Evolutionary conservation across 2,113 vertebrate genomes (phyloP), one percentile per base, ranked within the genome.

Genomic region (Ellobius talpinus): DNA sequence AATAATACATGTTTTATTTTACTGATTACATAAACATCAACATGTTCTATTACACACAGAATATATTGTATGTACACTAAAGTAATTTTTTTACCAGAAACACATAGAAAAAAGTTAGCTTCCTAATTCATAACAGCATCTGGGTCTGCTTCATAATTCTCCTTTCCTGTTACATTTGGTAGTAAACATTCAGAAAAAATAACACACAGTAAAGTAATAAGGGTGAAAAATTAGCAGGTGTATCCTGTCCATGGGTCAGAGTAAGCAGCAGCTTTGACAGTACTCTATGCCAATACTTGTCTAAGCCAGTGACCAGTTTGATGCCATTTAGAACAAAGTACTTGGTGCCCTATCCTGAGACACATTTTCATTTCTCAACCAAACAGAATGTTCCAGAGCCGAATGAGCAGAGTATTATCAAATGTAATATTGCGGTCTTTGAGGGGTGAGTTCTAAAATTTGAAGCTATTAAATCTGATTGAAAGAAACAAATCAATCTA

Each of bases 321-420:
- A 21, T 55, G 58, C 31, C 87, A 68, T 97, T 98, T 95, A 87
- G 10, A 94, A 93, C 74, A 95, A 96, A 88, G 84, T 87, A 90
- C 47, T 88, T 61, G 95, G 94, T 97, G 52, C 86, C 96, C 89
- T 70, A 68, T 55, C 68, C 45, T 73, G 94, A 96, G 90, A 94
- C 52, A 47, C 47, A 97, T 97, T 91, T 98, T 97, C 92, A 90
- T 96, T 96, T 98, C 94, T 98, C 94, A 89, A n/a, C 82, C 89
- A 68, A 79, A 95, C 87, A 96, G 55, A 95, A 87, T 66, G 87
- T 97, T 98, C 93, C 91, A 72, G 88, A 96, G 84, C 45, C 11
- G 50, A 98, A 93, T 96, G 73, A 95, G 92, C 50, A 87, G 63
- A 90, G 4, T 81, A 82, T 58, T 97, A 78, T 90, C 42, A 42